Evolutionary conservation across 2,888 invertebrate genomes (phyloP).

Genomic region (Metallyticus violacea): DNA sequence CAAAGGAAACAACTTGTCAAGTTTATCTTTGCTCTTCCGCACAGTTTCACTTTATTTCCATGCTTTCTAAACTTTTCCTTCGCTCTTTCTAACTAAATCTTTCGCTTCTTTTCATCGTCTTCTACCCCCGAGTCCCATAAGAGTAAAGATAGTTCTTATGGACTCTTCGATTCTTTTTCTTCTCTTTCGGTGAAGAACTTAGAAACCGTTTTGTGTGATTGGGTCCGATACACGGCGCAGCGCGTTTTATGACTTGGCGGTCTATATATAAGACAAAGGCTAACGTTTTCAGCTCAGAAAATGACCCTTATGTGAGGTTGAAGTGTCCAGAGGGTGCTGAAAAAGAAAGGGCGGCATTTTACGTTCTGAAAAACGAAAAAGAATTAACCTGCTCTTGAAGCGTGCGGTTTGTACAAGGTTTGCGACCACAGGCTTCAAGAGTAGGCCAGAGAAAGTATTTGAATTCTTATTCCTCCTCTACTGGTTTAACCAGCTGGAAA

Average conservation of each 20-base stretch:
- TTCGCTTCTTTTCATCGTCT: not conserved
- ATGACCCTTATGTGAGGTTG: not conserved
- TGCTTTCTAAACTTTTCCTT: not conserved
- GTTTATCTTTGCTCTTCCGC: not conserved
- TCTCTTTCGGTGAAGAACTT: not conserved
- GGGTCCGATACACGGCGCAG: not conserved
- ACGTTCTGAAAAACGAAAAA: too few species aligned
- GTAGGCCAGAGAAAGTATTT: too few species aligned
- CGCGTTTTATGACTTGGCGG: not conserved
- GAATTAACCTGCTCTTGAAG: too few species aligned
- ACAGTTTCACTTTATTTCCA: not conserved
- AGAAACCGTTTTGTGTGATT: not conserved
- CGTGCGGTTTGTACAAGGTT: too few species aligned
- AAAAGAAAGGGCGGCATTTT: not conserved
- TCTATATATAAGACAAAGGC: too few species aligned
- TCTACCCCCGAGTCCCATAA: not conserved
- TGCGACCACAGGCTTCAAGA: too few species aligned
- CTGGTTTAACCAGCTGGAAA: too few species aligned
- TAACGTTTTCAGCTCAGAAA: not conserved
- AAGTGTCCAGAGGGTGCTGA: not conserved
- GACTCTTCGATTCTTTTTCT: not conserved
- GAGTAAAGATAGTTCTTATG: not conserved
- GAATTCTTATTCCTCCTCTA: too few species aligned
- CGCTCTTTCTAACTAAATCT: not conserved
- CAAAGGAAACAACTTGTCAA: not conserved